phyloP scores from a whole-genome alignment of 2,113 vertebrate genomes.

The Podarcis cretensis region DNA sequence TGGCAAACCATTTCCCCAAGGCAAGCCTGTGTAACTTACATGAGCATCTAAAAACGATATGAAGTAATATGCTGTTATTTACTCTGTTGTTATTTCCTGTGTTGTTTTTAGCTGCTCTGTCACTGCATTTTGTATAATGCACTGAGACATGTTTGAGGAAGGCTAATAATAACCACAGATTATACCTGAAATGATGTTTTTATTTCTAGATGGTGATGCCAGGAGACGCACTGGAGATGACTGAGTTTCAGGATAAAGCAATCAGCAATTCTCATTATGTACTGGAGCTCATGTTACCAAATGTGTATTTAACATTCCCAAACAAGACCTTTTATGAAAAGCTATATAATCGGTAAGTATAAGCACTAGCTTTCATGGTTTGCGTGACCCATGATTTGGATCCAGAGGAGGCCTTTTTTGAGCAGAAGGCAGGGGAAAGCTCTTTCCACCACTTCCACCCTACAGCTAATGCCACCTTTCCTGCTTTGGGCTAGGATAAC shows the following conservation, averaged over 20 bases:
- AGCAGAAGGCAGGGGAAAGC: neutral
- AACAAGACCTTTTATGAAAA: constrained; percentile 95
- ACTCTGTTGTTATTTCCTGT: too few relatives aligned
- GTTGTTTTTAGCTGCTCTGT: neutral
- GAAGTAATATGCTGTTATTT: too few relatives aligned
- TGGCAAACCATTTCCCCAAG: neutral
- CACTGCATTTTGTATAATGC: neutral
- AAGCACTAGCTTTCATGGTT: constrained; percentile 14
- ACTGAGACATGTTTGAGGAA: too few relatives aligned
- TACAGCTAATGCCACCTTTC: neutral
- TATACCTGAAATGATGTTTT: neutral
- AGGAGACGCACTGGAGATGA: constrained; percentile 93
- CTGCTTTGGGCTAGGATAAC: too few relatives aligned
- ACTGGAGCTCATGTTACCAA: constrained; percentile 89
- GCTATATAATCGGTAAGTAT: constrained; percentile 90
- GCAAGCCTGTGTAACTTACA: neutral
- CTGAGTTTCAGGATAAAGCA: constrained; percentile 96
- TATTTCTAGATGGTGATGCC: constrained; percentile 93
- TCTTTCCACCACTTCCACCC: too few relatives aligned
- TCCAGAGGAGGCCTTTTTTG: neutral
- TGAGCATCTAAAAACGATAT: neutral
- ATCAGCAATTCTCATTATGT: constrained; percentile 94
- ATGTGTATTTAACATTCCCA: constrained; percentile 87
- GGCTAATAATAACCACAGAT: too few relatives aligned
- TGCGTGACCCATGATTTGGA: neutral